Evolutionary conservation across 2,113 vertebrate genomes (phyloP).

Genomic region (Corythornis cristatus): DNA sequence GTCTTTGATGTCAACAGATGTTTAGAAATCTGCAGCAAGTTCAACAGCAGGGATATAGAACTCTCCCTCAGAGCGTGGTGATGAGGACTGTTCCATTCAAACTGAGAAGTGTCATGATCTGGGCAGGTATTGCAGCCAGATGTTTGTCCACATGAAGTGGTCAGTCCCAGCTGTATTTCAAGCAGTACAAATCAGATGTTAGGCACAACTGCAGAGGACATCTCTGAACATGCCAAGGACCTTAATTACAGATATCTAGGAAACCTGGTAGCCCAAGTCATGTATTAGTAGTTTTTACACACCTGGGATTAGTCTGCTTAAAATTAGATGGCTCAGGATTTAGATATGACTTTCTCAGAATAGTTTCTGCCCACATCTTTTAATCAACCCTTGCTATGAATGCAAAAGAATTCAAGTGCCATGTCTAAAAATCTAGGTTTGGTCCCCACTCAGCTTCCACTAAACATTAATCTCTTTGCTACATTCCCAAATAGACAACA

Average conservation of each 20-base stretch:
- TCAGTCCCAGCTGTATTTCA: neutral
- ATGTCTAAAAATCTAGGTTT: neutral
- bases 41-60: neutral
- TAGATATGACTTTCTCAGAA: neutral
- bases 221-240: neutral
- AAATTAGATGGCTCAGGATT: neutral
- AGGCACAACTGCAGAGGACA: neutral
- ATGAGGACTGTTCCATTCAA: neutral
- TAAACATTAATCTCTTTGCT: neutral
- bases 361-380: neutral
- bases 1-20: neutral
- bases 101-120: neutral
- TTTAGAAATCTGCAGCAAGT: neutral
- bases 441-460: neutral
- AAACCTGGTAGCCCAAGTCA: neutral
- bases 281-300: neutral
- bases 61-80: accelerated
- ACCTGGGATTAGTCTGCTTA: neutral
- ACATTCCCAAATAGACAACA: neutral
- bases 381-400: neutral
- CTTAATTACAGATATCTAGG: neutral
- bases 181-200: neutral
- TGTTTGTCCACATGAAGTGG: neutral
- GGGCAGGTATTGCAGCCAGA: neutral
- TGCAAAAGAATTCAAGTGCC: neutral